Conservation (phyloP, 1,140 invertebrate genomes). For the Formica selysi region DNA sequence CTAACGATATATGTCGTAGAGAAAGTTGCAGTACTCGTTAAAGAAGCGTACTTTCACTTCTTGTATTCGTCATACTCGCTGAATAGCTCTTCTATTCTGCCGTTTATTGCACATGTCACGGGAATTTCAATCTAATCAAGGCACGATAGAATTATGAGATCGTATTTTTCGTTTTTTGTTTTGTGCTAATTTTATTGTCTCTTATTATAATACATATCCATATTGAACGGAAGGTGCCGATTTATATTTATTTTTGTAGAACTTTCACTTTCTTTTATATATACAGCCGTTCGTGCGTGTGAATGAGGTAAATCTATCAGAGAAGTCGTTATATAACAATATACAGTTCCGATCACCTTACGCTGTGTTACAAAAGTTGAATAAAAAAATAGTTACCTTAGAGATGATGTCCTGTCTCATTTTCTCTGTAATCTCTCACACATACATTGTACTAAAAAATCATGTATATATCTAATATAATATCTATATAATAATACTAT, state of each 20-base stretch:
- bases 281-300: conserved; percentile 3
- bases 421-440: not conserved
- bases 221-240: conserved; percentile 18
- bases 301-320: not conserved
- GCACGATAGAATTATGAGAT: conserved; percentile 27
- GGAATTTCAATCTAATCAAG: conserved; percentile 35
- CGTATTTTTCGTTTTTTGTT: conserved; percentile 7
- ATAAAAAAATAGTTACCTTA: conserved; percentile 34
- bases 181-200: conserved; percentile 55
- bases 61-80: conserved; percentile 59
- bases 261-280: conserved; percentile 58
- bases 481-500: conserved; percentile 19
- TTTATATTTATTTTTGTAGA: conserved; percentile 25
- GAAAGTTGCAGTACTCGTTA: conserved; percentile 73
- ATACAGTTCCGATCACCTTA: conserved; percentile 26
- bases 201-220: conserved; percentile 51
- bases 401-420: not conserved
- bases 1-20: conserved; percentile 64
- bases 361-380: conserved; percentile 45
- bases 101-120: conserved; percentile 27
- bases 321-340: conserved; percentile 48
- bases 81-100: conserved; percentile 58
- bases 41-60: conserved; percentile 72
- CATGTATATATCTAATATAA: not conserved
- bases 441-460: conserved; percentile 37